phyloP scores from a whole-genome alignment of 2,113 vertebrate genomes.

The Pterocles burchelli region DNA sequence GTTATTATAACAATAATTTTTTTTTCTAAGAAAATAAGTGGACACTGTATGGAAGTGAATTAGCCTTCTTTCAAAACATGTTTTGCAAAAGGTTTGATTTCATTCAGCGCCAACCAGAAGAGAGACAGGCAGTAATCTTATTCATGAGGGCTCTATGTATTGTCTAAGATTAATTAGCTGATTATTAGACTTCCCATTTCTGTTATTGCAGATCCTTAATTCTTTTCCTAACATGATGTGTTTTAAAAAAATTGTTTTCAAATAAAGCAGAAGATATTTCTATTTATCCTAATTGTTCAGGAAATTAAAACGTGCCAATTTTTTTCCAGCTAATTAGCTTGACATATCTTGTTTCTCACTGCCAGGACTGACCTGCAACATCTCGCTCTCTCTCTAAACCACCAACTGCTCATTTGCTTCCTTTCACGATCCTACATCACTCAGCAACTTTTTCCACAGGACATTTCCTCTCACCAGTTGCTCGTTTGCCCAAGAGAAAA shows the following conservation, averaged over 20 bases:
- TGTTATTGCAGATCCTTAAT: conserved; percentile 22
- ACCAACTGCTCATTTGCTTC: background rate
- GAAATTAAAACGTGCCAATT: conserved; percentile 2
- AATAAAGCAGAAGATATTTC: conserved; percentile 23
- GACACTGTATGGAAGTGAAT: background rate
- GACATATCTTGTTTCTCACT: conserved; percentile 11
- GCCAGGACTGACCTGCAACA: background rate
- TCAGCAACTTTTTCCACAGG: conserved; percentile 23
- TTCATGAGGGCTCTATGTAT: background rate
- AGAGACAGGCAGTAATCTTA: background rate
- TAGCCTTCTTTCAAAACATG: conserved; percentile 9
- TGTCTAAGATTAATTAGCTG: conserved; percentile 19
- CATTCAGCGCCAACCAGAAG: background rate
- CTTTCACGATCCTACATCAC: background rate
- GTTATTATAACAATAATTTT: background rate
- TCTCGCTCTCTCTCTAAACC: background rate
- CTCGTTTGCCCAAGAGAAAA: background rate
- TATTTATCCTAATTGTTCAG: background rate
- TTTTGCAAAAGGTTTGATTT: conserved; percentile 14
- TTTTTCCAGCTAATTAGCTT: conserved; percentile 22
- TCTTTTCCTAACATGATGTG: background rate
- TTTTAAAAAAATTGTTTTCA: background rate
- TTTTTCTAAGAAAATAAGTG: background rate
- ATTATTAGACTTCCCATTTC: conserved; percentile 35
- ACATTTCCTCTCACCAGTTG: background rate